A percentile compares a stretch with the other conserved stretches of the same genome.
phyloP scores from a whole-genome alignment of 2,888 invertebrate species.

The Linnaemya vulpina region DNA sequence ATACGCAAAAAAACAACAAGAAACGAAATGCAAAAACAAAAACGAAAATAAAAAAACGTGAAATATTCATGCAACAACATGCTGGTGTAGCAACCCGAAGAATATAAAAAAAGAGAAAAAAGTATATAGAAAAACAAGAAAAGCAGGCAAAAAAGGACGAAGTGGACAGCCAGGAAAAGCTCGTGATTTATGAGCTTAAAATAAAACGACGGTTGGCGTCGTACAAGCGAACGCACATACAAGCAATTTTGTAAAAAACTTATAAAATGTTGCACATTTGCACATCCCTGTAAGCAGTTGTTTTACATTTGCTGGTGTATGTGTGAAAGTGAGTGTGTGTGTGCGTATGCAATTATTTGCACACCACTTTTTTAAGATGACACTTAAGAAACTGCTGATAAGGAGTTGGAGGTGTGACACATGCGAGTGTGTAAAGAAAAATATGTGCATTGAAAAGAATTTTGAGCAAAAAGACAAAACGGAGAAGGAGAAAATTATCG shows the following conservation, averaged over 20 bases:
- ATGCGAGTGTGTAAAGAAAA: slow-evolving; percentile 33
- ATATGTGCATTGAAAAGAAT: slow-evolving; percentile 27
- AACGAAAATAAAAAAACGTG: slow-evolving; percentile 17
- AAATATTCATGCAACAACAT: not conserved
- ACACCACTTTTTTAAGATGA: slow-evolving; percentile 42
- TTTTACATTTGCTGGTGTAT: not conserved
- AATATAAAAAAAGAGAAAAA: slow-evolving; percentile 32
- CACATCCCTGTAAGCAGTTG: slow-evolving; percentile 25
- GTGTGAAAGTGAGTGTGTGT: slow-evolving; percentile 41
- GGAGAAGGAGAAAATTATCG: slow-evolving; percentile 10
- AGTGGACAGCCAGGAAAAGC: slow-evolving; percentile 77
- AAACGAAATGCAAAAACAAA: slow-evolving; percentile 72
- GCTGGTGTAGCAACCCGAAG: slow-evolving; percentile 40
- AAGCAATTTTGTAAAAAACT: not conserved
- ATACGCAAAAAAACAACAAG: slow-evolving; percentile 71
- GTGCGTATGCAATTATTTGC: slow-evolving; percentile 12
- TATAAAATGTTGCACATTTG: not conserved
- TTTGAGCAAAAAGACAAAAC: slow-evolving; percentile 27
- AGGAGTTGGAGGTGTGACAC: slow-evolving; percentile 48
- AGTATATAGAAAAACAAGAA: slow-evolving; percentile 50
- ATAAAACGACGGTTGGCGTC: slow-evolving; percentile 66
- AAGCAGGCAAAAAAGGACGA: slow-evolving; percentile 34
- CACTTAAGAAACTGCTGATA: slow-evolving; percentile 30
- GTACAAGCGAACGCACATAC: slow-evolving; percentile 28
- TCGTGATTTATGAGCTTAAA: slow-evolving; percentile 82